Evolutionary conservation across 2,888 invertebrate species (phyloP), one percentile per base, ranked within the genome.

Genomic region (Carterocephalus palaemon): DNA sequence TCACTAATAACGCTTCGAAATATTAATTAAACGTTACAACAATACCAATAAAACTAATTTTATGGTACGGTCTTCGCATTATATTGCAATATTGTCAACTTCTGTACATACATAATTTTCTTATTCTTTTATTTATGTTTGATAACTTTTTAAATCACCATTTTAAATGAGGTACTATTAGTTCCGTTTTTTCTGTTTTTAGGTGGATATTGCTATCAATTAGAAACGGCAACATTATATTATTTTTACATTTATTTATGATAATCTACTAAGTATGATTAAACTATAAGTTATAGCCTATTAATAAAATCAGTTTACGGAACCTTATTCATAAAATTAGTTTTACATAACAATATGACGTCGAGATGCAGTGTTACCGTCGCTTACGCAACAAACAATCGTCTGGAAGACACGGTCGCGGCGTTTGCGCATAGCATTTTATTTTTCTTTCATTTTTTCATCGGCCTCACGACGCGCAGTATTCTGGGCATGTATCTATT

Each of bases 401-500:
- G 67, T 76, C 72, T 71, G 72, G 72, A 66, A 65, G 69, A 71
- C 64, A 72, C 76, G 76, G 75, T 75, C 76, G 81, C 78, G 70
- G 75, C 75, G 75, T 79, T 64, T 80, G 84, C 82, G 85, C 85
- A 84, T 80, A 84, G 85, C 80, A 82, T 85, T 84, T 82, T 86
- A 82, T 86, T 85, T 84, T 86, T 86, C 78, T 79, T 71, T 74
- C 84, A 83, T 82, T 77, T 56, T 53, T 51, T 52, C 59, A 55
- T 56, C 57, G 56, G 59, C 49, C 56, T 48, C 56, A 51, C 78
- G 72, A 70, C 72, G 64, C 75, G 58, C 78, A 98, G 98, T 93
- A 96, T 97, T 90, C 95, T 98, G 91, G 98, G 98, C 90, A 98
- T 97, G 97, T 96, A 96, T 92, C 94, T 98, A 90, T 98, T 98